phyloP scores from a whole-genome alignment of 2,888 invertebrate species.

The Hydropsyche betteni region DNA sequence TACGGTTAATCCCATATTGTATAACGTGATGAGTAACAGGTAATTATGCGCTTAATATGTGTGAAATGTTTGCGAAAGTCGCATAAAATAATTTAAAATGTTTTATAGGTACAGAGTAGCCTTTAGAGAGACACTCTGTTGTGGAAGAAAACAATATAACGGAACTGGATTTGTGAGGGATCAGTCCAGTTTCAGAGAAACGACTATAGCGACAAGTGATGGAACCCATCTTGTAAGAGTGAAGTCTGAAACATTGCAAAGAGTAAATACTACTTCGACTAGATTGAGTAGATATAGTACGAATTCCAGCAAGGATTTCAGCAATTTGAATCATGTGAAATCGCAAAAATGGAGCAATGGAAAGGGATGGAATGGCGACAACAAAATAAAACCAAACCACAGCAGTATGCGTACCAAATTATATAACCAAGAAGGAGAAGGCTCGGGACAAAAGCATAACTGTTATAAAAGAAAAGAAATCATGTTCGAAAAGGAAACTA shows the following conservation, averaged over 20 bases:
- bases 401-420: constrained; percentile 41
- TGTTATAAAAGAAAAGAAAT: constrained; percentile 42
- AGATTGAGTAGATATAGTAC: constrained; percentile 46
- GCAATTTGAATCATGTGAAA: constrained; percentile 40
- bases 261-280: constrained; percentile 41
- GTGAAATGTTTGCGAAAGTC: not conserved
- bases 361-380: constrained; percentile 37
- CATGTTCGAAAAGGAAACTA: constrained; percentile 48
- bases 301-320: constrained; percentile 45
- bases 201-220: constrained; percentile 65
- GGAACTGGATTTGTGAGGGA: constrained; percentile 66
- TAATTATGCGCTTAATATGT: constrained; percentile 51
- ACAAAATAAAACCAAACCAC: constrained; percentile 39
- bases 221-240: constrained; percentile 62
- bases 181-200: constrained; percentile 70
- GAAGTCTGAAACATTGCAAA: constrained; percentile 54
- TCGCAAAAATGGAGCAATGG: constrained; percentile 5
- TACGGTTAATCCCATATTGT: constrained; percentile 88
- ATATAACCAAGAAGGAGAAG: constrained; percentile 37
- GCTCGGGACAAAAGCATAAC: constrained; percentile 9
- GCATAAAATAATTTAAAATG: not conserved
- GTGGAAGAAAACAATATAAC: constrained; percentile 60
- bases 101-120: constrained; percentile 78
- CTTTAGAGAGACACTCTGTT: constrained; percentile 77
- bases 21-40: constrained; percentile 80